These are phyloP conservation scores for Herpetotheres cachinnans DNA, from an alignment of 2,113 vertebrate species.

Conservation along the genomic window DNA sequence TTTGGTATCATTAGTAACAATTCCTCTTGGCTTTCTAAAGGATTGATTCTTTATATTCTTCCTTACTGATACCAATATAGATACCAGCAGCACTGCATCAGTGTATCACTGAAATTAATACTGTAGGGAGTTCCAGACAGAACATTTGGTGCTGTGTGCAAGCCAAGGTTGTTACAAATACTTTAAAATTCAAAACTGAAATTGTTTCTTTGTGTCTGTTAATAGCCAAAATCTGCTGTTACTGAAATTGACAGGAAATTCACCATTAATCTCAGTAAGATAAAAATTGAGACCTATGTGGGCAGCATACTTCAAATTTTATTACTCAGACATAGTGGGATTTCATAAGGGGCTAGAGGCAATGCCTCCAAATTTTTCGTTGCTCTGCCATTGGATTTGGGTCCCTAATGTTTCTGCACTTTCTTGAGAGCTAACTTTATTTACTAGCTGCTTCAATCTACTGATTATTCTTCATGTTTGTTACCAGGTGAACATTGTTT, in stretches of 20 bases:
- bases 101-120: not conserved
- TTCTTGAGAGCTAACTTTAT: not conserved
- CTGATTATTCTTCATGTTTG: not conserved
- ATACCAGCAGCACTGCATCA: not conserved
- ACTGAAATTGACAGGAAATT: not conserved
- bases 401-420: too few relatives aligned
- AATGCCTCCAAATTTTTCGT: not conserved
- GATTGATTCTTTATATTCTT: not conserved
- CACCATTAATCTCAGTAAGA: not conserved
- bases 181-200: not conserved
- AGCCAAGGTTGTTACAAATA: not conserved
- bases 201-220: not conserved
- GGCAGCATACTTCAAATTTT: not conserved
- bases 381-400: not conserved
- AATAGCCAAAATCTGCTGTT: not conserved
- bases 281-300: not conserved
- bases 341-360: not conserved
- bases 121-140: not conserved
- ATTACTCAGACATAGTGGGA: not conserved
- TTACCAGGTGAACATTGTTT: conserved; percentile 94
- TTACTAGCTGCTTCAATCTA: not conserved
- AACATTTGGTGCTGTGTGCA: not conserved
- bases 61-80: not conserved
- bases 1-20: not conserved
- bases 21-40: not conserved